Percentiles rank a stretch among this genome's conserved stretches.
These are phyloP conservation scores for Frankliniella intonsa DNA, from an alignment of 2,888 invertebrate species.

Conservation along the genomic window DNA sequence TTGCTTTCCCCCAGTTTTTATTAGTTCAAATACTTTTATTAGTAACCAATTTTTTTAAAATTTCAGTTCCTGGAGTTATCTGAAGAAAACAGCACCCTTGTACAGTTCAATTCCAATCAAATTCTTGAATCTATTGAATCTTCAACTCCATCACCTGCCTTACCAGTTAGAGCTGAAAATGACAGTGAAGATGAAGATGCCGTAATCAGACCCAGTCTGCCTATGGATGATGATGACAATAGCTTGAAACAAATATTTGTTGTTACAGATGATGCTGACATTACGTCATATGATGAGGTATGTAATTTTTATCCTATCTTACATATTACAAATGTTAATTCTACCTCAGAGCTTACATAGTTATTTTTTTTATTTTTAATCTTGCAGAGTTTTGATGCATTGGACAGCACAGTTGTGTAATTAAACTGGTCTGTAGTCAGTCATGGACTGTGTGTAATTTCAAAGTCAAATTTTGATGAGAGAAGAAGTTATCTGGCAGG, in stretches of 20 bases:
- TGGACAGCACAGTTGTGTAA: not conserved
- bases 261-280: not conserved
- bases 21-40: too few species aligned
- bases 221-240: slow-evolving; percentile 8
- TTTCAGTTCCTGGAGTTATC: not conserved
- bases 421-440: not conserved
- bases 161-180: not conserved
- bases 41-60: not conserved
- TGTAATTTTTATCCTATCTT: not conserved
- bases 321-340: not conserved
- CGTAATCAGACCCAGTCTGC: not conserved
- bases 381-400: slow-evolving; percentile 5
- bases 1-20: not conserved
- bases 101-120: slow-evolving; percentile 4
- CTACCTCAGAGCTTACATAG: not conserved
- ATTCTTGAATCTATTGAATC: not conserved
- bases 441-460: not conserved
- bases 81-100: not conserved
- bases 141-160: slow-evolving; percentile 1
- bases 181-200: slow-evolving; percentile 15
- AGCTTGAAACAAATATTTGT: slow-evolving; percentile 7
- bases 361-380: not conserved
- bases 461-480: not conserved
- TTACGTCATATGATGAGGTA: not conserved
- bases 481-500: not conserved